Percentiles rank a stretch among this genome's conserved stretches.
Conservation (phyloP, 2,113 vertebrate species). For the Neoarius graeffei region DNA sequence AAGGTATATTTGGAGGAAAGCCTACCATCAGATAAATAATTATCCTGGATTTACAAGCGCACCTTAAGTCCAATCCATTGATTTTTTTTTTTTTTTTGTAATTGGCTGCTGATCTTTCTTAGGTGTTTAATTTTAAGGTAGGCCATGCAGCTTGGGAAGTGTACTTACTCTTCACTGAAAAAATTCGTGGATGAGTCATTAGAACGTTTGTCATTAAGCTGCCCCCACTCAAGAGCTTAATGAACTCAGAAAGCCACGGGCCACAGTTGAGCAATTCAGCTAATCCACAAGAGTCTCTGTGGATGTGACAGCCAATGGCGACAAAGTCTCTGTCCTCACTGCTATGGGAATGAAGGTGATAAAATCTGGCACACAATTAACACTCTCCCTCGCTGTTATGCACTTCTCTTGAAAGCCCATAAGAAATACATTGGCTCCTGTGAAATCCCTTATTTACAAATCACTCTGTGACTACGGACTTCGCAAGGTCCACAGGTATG, state of each 20-base stretch:
- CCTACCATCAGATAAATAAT: slow-evolving; percentile 22
- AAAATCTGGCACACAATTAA: slow-evolving; percentile 15
- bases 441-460: slow-evolving; percentile 23
- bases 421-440: not conserved
- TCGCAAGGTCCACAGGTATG: not conserved
- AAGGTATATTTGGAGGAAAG: not conserved
- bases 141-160: not conserved
- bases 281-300: slow-evolving; percentile 52
- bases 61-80: slow-evolving; percentile 8
- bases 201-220: slow-evolving; percentile 49
- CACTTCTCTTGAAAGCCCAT: slow-evolving; percentile 9
- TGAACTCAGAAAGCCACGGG: slow-evolving; percentile 53
- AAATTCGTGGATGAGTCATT: slow-evolving; percentile 33
- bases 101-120: slow-evolving; percentile 32
- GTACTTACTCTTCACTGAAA: not conserved
- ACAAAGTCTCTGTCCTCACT: slow-evolving; percentile 25
- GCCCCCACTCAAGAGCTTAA: slow-evolving; percentile 56
- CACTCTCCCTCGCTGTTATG: slow-evolving; percentile 33
- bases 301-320: slow-evolving; percentile 31
- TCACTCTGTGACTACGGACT: not conserved
- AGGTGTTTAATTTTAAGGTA: not conserved
- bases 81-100: slow-evolving; percentile 30
- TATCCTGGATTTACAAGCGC: not conserved
- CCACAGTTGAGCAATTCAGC: slow-evolving; percentile 41
- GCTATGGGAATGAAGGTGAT: slow-evolving; percentile 28